Base-by-base conservation (phyloP, 1,140 invertebrate genomes). In the Drosophila burlai region DNA sequence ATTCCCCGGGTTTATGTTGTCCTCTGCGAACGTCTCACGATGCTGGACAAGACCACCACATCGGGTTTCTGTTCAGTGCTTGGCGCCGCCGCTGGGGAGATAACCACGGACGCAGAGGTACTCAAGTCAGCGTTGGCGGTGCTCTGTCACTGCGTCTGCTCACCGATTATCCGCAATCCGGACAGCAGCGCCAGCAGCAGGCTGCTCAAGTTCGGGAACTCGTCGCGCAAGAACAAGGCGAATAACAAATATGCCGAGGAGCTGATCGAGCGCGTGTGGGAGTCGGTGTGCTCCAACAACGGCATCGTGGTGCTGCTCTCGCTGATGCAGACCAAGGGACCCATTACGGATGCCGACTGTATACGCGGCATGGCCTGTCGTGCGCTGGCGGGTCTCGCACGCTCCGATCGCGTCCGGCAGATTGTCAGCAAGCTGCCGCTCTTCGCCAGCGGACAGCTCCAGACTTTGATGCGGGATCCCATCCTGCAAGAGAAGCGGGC, bases 391-490 rank as follows among this genome's bases (percentile, higher is more conserved):
- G 99, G 98, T 3, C 94, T 99, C 34, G 97, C 98, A 5, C 94
- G 98, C 29, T 98, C 97, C 74, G 97, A 98, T 92, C 97, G 96
- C 49, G 97, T 99, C 1, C 94, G 97, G 11, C 98, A 99, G 94
- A 99, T 99, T 80, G 97, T 99, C 52, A 97, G 97, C 81, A 99
- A 99, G 94, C 94, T 99, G 47, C 98, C 98, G 7, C 94, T 99
- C 52, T 98, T 99, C 93, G 98, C 97, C 34, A 97, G 96, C 91
- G 98, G 98, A 11, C 97, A 98, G 89, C 95, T 99, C 68, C 98
- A 99, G 93, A 95, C 95, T 49, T 93, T 99, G 26, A 99, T 99
- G 97, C 96, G 97, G 74, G 98, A 99, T 94, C 99, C 99, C 29
- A 98, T 97, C 71, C 94, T 99, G 2, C 98, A 99, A 94, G 99